A percentile compares a stretch with the other conserved stretches of the same genome.
Evolutionary conservation across 2,888 invertebrate genomes (phyloP).

Genomic region (Patella ulyssiponensis): DNA sequence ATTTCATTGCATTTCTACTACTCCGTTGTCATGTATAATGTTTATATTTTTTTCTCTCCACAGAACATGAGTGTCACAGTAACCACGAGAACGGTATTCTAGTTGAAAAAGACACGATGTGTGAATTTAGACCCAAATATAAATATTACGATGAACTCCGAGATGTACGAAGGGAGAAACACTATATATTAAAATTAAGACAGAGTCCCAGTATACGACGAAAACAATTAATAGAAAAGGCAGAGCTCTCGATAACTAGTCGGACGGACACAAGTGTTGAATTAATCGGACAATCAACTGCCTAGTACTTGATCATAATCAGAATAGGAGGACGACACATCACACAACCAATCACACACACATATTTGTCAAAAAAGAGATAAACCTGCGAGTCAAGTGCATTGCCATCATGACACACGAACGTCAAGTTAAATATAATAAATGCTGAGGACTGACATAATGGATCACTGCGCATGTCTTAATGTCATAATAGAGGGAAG

Average conservation of each 20-base stretch:
- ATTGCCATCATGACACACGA: too few relatives aligned
- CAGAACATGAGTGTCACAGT: slow-evolving; percentile 2
- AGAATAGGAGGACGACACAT: too few relatives aligned
- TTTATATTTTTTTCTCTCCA: neutral
- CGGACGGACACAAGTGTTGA: slow-evolving; percentile 32
- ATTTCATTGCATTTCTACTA: too few relatives aligned
- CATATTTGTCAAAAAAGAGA: too few relatives aligned
- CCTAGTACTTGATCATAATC: too few relatives aligned
- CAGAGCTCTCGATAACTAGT: slow-evolving; percentile 31
- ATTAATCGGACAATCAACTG: slow-evolving; percentile 35
- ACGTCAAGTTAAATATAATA: too few relatives aligned
- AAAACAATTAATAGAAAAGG: slow-evolving; percentile 50
- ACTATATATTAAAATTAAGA: slow-evolving; percentile 53
- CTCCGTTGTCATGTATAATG: neutral
- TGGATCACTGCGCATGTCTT: too few relatives aligned
- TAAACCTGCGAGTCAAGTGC: too few relatives aligned
- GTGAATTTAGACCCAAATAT: slow-evolving; percentile 60
- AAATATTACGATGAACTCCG: slow-evolving; percentile 61
- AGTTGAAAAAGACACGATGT: slow-evolving; percentile 38
- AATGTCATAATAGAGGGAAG: too few relatives aligned
- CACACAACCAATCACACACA: too few relatives aligned
- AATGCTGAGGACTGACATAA: too few relatives aligned
- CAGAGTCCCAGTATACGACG: slow-evolving; percentile 60
- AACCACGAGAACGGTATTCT: slow-evolving; percentile 33
- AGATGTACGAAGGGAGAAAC: slow-evolving; percentile 54